Base-by-base conservation (phyloP, 1,140 invertebrate species). In the Drosophila kepulauana region DNA sequence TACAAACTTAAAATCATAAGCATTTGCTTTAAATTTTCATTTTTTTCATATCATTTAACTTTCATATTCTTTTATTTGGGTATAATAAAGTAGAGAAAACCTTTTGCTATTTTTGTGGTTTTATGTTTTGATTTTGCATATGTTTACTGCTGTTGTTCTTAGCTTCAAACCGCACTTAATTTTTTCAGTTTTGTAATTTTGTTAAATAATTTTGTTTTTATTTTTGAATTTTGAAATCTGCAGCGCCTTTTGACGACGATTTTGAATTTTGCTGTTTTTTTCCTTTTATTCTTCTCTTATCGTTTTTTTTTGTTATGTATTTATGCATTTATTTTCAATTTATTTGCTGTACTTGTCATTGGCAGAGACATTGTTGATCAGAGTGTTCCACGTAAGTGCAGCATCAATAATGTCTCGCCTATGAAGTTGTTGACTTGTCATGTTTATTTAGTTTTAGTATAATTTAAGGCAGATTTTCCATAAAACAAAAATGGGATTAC, bases 381-480 rank as follows among this genome's bases (percentile, higher is more conserved):
- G 65, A 28, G 38, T 5, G 38, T 5, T 15, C 10, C 38, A 56
- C 49, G 16, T 45, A 56, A 33, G 51, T 56, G 3, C 7, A 3
- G 8, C 25, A 43, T 13, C 54, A 45, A 1, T 38, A 20, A 1
- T 61, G 54, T 20, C 16, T 43, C 48, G 54, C 45, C 54, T 52
- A 43, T 48, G 15, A 57, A 71, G 68, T 91, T 78, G 78, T 91
- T 71, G 86, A 81, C 79, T 79, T 79, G 87, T 90, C 78, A 64
- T 82, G 86, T 75, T 67, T 63, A 69, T 51, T 52, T 68, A 41
- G 49, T 51, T 67, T 75, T 68, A 28, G 48, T 76, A 75, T 93
- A 95, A 94, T 95, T 93, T 94, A 94, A 95, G 94, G 94, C 94
- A 95, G 94, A 95, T 94, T 95, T 94, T 94, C 93, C 94, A 93